These are phyloP conservation scores for Apamea crenata DNA, from an alignment of 2,888 invertebrate genomes.

Conservation along the genomic window DNA sequence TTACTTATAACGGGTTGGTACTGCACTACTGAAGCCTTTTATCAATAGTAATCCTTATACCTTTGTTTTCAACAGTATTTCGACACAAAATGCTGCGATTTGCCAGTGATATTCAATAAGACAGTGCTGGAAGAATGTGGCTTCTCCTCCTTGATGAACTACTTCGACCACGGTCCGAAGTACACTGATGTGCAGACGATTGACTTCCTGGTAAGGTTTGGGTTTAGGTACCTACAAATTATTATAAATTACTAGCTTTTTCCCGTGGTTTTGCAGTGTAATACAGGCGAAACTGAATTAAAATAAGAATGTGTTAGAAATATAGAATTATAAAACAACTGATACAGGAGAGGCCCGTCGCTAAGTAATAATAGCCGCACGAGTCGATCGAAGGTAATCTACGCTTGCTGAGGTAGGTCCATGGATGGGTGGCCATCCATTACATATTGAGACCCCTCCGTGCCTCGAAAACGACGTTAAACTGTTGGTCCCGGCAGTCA, in stretches of 20 bases:
- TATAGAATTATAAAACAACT: too few relatives aligned
- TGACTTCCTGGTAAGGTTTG: constrained; percentile 21
- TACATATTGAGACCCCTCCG: too few relatives aligned
- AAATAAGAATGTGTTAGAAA: too few relatives aligned
- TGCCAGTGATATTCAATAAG: constrained; percentile 78
- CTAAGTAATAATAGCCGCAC: too few relatives aligned
- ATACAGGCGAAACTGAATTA: too few relatives aligned
- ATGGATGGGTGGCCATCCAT: too few relatives aligned
- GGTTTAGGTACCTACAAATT: not conserved
- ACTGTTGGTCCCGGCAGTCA: too few relatives aligned
- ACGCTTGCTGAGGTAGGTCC: too few relatives aligned
- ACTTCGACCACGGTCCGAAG: constrained; percentile 71
- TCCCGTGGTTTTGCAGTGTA: not conserved
- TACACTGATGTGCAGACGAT: constrained; percentile 34
- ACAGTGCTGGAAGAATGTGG: constrained; percentile 76
- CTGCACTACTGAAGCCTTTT: not conserved
- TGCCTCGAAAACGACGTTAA: too few relatives aligned
- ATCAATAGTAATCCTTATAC: not conserved
- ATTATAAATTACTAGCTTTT: not conserved
- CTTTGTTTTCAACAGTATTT: constrained; percentile 77
- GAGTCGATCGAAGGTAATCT: too few relatives aligned
- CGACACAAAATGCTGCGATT: constrained; percentile 82
- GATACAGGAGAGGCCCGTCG: too few relatives aligned
- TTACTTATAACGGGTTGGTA: too few relatives aligned
- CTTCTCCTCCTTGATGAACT: constrained; percentile 75